Conservation (phyloP, 2,797 vertebrate genomes). For the Syngnathus rostellatus region DNA sequence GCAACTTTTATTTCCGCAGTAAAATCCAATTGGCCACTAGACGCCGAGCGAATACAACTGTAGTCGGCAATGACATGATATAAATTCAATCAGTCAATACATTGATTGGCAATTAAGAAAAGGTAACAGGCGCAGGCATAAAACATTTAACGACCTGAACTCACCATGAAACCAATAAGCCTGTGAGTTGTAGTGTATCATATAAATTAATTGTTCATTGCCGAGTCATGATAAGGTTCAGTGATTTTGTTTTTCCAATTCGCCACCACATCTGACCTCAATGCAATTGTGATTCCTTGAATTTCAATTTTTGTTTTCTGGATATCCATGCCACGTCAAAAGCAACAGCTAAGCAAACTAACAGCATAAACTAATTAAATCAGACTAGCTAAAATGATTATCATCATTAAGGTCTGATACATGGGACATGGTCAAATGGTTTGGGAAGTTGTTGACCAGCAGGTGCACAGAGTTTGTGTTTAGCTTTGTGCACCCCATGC, state of each 20-base stretch:
- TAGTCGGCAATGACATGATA: conserved; percentile 25
- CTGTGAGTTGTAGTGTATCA: neutral
- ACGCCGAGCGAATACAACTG: conserved; percentile 12
- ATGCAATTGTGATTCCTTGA: neutral
- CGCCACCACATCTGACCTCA: neutral
- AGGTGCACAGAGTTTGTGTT: too few species aligned
- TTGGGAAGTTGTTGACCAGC: too few species aligned
- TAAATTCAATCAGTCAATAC: conserved; percentile 60
- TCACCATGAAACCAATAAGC: conserved; percentile 2
- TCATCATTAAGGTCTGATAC: too few species aligned
- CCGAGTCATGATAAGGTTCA: neutral
- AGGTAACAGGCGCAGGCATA: conserved; percentile 41
- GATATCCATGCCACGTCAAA: neutral
- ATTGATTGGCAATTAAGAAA: conserved; percentile 56
- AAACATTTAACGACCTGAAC: conserved; percentile 30
- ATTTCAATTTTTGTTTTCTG: neutral
- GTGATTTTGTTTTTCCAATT: neutral
- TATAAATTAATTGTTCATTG: neutral
- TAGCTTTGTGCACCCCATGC: too few species aligned
- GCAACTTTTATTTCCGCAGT: neutral
- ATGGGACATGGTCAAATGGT: too few species aligned
- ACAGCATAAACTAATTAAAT: too few species aligned
- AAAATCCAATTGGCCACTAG: conserved; percentile 40
- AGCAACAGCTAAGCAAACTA: too few species aligned
- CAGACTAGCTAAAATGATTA: too few species aligned